Evolutionary conservation across 2,888 invertebrate genomes (phyloP).

Genomic region (Stegophylla sp.): DNA sequence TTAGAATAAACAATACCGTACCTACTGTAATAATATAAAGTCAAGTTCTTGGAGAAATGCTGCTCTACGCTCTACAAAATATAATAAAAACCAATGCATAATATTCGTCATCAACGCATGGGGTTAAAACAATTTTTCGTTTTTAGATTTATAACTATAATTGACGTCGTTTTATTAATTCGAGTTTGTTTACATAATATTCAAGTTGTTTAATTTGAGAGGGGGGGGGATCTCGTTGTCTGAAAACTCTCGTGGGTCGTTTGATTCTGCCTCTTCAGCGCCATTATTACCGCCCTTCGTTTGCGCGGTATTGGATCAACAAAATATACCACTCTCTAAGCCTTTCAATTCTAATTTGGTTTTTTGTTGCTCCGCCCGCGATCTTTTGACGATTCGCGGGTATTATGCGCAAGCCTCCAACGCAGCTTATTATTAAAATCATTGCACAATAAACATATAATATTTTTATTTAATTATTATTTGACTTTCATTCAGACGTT

Average conservation of each 20-base stretch:
- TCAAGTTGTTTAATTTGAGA: conserved; percentile 36
- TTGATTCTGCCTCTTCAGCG: neutral
- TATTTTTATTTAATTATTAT: too few relatives aligned
- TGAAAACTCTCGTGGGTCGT: conserved; percentile 5
- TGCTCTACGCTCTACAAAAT: too few relatives aligned
- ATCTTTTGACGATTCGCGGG: conserved; percentile 25
- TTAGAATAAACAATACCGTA: too few relatives aligned
- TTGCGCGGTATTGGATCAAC: neutral
- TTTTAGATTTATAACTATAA: neutral
- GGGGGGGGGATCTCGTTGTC: conserved; percentile 20
- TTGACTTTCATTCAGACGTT: too few relatives aligned
- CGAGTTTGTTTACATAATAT: conserved; percentile 19
- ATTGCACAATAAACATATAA: neutral
- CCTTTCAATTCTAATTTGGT: neutral
- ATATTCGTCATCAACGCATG: too few relatives aligned
- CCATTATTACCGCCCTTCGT: neutral
- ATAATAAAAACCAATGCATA: too few relatives aligned
- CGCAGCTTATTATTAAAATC: neutral
- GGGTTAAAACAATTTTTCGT: neutral
- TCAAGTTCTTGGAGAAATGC: too few relatives aligned
- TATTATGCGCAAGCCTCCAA: neutral
- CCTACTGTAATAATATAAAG: too few relatives aligned
- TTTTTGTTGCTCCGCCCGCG: neutral
- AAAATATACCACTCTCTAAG: conserved; percentile 25
- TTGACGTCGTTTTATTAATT: conserved; percentile 10